These are phyloP conservation scores for Caenorhabditis macrosperma DNA, from an alignment of 2,888 invertebrate genomes.

Conservation along the genomic window DNA sequence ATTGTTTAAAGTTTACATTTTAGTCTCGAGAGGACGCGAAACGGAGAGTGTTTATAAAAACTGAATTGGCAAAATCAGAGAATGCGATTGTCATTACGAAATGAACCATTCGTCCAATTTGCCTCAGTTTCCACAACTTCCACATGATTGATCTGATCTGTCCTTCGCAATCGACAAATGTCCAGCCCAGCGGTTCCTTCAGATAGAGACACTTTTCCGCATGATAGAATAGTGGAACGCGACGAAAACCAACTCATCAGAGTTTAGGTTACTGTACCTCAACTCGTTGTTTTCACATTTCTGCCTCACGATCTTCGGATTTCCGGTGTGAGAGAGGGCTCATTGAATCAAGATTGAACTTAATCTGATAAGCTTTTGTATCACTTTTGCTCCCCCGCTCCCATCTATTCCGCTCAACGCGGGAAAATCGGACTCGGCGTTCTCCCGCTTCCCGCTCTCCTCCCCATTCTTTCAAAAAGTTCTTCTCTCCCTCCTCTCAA, in stretches of 20 bases:
- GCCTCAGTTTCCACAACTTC: slow-evolving; percentile 4
- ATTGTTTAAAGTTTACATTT: slow-evolving; percentile 17
- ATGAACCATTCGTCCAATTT: background rate
- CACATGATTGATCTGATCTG: slow-evolving; percentile 33
- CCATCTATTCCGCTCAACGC: slow-evolving; percentile 22
- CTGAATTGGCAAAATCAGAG: background rate
- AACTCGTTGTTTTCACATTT: background rate
- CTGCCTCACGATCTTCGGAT: background rate
- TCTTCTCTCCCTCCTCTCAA: slow-evolving; percentile 9
- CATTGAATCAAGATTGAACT: slow-evolving; percentile 5
- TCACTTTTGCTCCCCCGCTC: slow-evolving; percentile 28
- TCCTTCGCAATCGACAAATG: slow-evolving; percentile 2
- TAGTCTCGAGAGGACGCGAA: background rate
- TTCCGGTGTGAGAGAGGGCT: background rate
- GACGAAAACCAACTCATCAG: too few species aligned
- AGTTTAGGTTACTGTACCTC: slow-evolving; percentile 6
- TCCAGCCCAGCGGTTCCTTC: too few species aligned
- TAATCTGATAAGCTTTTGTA: slow-evolving; percentile 44
- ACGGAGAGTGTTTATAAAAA: background rate
- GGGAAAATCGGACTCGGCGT: slow-evolving; percentile 12
- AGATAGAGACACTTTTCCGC: too few species aligned
- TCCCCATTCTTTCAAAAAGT: slow-evolving; percentile 38
- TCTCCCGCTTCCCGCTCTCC: too few species aligned
- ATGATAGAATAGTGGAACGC: too few species aligned
- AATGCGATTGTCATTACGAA: background rate